A percentile compares a stretch with the other conserved stretches of the same genome.
phyloP scores from a whole-genome alignment of 2,797 vertebrate species.

The Onychomys arenicola region DNA sequence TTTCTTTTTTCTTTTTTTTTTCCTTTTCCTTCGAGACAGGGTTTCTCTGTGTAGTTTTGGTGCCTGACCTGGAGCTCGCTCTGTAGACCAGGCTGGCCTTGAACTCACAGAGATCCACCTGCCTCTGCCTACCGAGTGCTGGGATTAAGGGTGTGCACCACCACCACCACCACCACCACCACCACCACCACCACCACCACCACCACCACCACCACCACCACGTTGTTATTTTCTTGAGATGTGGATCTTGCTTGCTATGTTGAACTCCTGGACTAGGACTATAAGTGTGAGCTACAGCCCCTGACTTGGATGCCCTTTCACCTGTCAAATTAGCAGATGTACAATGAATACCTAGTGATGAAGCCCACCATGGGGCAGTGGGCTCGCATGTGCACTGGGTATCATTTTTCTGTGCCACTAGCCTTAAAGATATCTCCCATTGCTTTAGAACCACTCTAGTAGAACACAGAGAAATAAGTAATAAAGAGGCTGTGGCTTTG shows the following conservation, averaged over 20 bases:
- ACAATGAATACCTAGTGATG: not conserved
- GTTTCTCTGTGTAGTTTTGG: too few species aligned
- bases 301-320: not conserved
- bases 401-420: not conserved
- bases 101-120: too few species aligned
- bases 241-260: not conserved
- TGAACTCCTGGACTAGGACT: not conserved
- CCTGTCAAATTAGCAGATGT: not conserved
- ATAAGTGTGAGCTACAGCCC: not conserved
- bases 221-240: not conserved
- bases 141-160: too few species aligned
- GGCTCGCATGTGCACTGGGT: fast-evolving
- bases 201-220: too few species aligned
- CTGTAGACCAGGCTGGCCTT: too few species aligned
- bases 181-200: too few species aligned
- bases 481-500: not conserved
- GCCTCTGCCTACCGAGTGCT: too few species aligned
- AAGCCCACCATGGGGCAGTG: not conserved
- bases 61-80: too few species aligned
- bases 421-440: not conserved
- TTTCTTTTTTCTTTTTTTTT: too few species aligned
- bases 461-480: not conserved
- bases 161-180: too few species aligned
- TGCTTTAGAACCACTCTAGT: not conserved
- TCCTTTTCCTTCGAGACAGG: too few species aligned